Percentiles rank a stretch among this genome's conserved stretches.
These are phyloP conservation scores for Caenorhabditis panamensis DNA, from an alignment of 2,888 invertebrate species.

Conservation along the genomic window DNA sequence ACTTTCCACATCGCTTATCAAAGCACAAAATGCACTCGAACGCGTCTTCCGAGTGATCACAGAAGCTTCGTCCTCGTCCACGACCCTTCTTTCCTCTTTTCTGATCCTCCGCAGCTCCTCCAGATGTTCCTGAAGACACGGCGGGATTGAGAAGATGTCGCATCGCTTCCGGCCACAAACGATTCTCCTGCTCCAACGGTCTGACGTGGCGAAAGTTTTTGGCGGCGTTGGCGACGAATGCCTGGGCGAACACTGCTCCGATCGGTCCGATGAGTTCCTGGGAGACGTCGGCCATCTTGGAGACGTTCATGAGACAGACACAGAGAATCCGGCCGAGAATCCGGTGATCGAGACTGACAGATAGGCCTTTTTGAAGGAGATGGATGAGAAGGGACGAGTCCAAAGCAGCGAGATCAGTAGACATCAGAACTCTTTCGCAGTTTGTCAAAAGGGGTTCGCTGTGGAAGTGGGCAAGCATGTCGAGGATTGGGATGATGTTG, in stretches of 20 bases:
- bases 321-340: conserved; percentile 51
- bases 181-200: conserved; percentile 43
- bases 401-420: conserved; percentile 13
- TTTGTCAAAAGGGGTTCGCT: conserved; percentile 55
- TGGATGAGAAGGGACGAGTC: conserved; percentile 19
- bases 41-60: conserved; percentile 49
- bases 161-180: conserved; percentile 21
- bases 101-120: not conserved
- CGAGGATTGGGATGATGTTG: conserved; percentile 40
- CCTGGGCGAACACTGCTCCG: conserved; percentile 53
- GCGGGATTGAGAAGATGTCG: conserved; percentile 15
- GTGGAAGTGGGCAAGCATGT: conserved; percentile 44
- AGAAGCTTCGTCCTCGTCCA: conserved; percentile 7
- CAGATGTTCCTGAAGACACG: not conserved
- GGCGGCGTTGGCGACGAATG: conserved; percentile 49
- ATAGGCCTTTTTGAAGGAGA: conserved; percentile 35
- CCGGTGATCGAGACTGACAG: conserved; percentile 53
- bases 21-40: conserved; percentile 61
- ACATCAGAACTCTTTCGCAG: conserved; percentile 56
- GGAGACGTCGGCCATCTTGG: conserved; percentile 42
- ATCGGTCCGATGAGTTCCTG: conserved; percentile 43
- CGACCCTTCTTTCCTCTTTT: not conserved
- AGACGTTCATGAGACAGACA: conserved; percentile 45
- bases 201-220: conserved; percentile 53
- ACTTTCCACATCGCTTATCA: conserved; percentile 45